Evolutionary conservation across 2,888 invertebrate genomes (phyloP).

Genomic region (Drosophila meridionalis): DNA sequence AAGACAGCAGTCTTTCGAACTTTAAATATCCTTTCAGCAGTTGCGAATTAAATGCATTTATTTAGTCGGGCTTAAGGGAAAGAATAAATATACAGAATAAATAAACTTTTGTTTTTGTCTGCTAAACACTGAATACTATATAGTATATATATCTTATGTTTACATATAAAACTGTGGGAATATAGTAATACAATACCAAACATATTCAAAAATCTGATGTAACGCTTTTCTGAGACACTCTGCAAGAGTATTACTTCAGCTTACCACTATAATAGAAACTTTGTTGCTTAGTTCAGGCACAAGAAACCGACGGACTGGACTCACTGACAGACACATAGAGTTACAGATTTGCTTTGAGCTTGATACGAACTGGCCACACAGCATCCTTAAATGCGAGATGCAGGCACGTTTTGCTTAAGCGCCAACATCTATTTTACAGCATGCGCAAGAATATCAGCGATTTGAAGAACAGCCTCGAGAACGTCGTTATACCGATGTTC

Average conservation of each 20-base stretch:
- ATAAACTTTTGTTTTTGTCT: not conserved
- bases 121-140: not conserved
- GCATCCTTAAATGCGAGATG: conserved; percentile 11
- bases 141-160: not conserved
- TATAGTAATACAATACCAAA: no score
- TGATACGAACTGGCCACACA: conserved; percentile 6
- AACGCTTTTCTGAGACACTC: not conserved
- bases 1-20: no score
- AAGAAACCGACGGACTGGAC: conserved; percentile 6
- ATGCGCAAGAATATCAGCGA: conserved; percentile 97
- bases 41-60: no score
- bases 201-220: no score
- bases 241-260: not conserved
- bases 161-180: not conserved
- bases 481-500: conserved; percentile 98
- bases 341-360: not conserved
- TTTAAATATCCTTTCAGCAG: not conserved
- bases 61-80: no score
- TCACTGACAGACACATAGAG: not conserved
- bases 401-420: conserved; percentile 48
- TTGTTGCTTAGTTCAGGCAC: conserved; percentile 42
- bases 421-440: conserved; percentile 87
- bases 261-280: not conserved
- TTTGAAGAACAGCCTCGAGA: conserved; percentile 96
- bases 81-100: no score